A percentile compares a stretch with the other conserved stretches of the same genome.
Evolutionary conservation across 2,888 invertebrate species (phyloP).

Genomic region (Periphyllus acericola): DNA sequence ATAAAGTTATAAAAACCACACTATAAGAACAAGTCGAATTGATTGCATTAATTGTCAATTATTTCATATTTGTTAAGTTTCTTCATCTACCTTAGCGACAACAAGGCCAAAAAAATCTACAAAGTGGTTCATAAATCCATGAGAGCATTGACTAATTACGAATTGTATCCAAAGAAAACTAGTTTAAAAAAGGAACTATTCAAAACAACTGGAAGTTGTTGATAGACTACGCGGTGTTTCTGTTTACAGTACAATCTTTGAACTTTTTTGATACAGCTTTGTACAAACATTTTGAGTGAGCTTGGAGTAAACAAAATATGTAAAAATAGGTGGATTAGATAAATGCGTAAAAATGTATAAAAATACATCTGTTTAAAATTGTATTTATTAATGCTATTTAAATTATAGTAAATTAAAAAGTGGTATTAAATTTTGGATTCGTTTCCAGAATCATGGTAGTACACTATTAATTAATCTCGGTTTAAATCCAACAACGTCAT

Average conservation of each 20-base stretch:
- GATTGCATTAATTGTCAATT: not conserved
- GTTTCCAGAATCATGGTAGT: constrained; percentile 39
- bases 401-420: constrained; percentile 46
- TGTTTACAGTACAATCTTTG: constrained; percentile 35
- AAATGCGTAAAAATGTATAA: constrained; percentile 32
- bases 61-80: not conserved
- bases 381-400: constrained; percentile 46
- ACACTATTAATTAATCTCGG: constrained; percentile 37
- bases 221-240: not conserved
- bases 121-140: not conserved
- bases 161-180: constrained; percentile 20
- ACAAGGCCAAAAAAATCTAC: constrained; percentile 10
- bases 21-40: not conserved
- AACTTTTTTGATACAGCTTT: constrained; percentile 38
- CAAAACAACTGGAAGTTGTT: constrained; percentile 25
- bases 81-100: not conserved
- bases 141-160: not conserved
- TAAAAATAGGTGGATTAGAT: constrained; percentile 46
- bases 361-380: constrained; percentile 50
- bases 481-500: constrained; percentile 31
- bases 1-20: not conserved
- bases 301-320: constrained; percentile 25
- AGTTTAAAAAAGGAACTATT: constrained; percentile 11
- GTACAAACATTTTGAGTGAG: constrained; percentile 30
- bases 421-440: constrained; percentile 37